phyloP scores from a whole-genome alignment of 2,888 invertebrate genomes.

The Cataglyphis altisquamis region DNA sequence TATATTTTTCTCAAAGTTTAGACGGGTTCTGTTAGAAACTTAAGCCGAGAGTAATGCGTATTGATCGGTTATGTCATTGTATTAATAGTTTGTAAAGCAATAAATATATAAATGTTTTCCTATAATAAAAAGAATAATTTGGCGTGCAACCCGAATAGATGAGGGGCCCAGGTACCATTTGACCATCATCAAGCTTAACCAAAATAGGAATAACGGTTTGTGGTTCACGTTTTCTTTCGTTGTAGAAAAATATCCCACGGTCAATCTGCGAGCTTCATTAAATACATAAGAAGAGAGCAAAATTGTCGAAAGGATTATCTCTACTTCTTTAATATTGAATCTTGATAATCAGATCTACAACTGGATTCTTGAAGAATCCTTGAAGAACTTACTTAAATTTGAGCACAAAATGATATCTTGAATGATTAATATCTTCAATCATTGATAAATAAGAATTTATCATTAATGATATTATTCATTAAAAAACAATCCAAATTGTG shows the following conservation, averaged over 20 bases:
- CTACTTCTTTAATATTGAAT: not conserved
- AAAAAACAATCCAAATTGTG: not conserved
- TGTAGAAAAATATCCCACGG: not conserved
- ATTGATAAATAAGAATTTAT: not conserved
- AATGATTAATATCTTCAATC: not conserved
- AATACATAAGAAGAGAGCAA: not conserved
- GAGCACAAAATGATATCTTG: not conserved
- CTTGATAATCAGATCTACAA: not conserved
- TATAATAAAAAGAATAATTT: constrained; percentile 79
- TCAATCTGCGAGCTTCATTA: not conserved
- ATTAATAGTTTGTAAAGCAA: constrained; percentile 78
- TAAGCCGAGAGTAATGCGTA: constrained; percentile 63
- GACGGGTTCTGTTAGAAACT: not conserved
- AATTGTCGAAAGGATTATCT: not conserved
- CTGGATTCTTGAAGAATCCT: not conserved
- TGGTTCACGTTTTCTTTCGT: not conserved
- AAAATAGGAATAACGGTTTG: not conserved
- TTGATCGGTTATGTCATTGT: constrained; percentile 76
- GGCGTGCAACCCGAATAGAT: constrained; percentile 73
- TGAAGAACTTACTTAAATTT: not conserved
- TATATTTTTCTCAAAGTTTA: not conserved
- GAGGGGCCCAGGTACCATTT: constrained; percentile 17
- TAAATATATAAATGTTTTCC: constrained; percentile 82
- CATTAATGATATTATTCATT: not conserved
- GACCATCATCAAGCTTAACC: not conserved